Evolutionary conservation across 2,113 vertebrate species (phyloP), one percentile per base, ranked within the genome.

Genomic region (Seriola aureovittata): DNA sequence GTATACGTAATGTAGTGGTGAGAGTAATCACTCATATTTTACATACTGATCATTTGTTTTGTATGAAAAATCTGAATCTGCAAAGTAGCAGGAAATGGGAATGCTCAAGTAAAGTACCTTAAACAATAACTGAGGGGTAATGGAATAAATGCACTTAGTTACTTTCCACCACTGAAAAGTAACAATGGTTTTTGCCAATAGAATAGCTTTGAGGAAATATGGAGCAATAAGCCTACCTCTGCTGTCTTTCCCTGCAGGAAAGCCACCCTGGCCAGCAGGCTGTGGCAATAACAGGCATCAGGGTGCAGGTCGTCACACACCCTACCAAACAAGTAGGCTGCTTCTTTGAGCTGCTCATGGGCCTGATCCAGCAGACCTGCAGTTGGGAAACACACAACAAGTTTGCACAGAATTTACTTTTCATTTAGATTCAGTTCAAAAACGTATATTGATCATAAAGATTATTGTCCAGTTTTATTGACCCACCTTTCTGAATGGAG

Each of bases 241-340:
- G 92, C 87, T 38, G 91, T 17, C 40, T 91, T 94, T 3, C 94
- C 95, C 86, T 94, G 93, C 62, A 96, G 58, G 85, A 87, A 96
- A 25, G 95, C 86, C 62, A 95, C 88, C 80, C 80, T 95, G 65
- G 96, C 96, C 81, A 97, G 64, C 48, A 92, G 59, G 85, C 92
- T 95, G 67, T 96, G 89, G 82, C 95, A 96, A 13, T 84, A 75
- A 85, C 94, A 94, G 46, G 96, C 95, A 42, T 96, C 96, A 0
- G 94, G 92, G 82, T 96, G 93, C 23, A 97, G 90, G 63, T 96
- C 84, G 10, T 96, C 95, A 93, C 94, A 96, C 48, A 95, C 95
- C 3, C 94, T 91, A 19, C 92, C 90, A 66, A 93, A 97, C 77
- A 96, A 86, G 71, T 94, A 95, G 7, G 93, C 55, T 0, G 95